Evolutionary conservation across 2,113 vertebrate genomes (phyloP).

Genomic region (Ptyas mucosa): DNA sequence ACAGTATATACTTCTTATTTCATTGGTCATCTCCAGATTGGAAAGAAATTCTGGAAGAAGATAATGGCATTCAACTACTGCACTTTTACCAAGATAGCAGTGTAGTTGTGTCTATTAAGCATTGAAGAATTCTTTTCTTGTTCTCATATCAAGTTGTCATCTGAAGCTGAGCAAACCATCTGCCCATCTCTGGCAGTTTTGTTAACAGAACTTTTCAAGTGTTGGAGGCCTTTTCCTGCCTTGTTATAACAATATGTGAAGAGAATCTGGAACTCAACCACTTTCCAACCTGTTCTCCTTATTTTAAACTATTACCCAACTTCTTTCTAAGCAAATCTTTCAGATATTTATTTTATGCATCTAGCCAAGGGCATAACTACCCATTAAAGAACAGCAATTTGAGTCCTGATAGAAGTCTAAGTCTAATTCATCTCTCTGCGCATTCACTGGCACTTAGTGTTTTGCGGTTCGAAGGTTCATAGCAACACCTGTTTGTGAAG

Average conservation of each 20-base stretch:
- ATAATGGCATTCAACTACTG: not conserved
- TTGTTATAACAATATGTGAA: not conserved
- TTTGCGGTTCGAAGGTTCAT: slow-evolving; percentile 28
- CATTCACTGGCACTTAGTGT: slow-evolving; percentile 35
- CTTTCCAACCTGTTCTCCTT: not conserved
- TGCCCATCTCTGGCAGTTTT: too few species aligned
- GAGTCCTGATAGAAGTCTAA: slow-evolving; percentile 29
- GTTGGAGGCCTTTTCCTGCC: not conserved
- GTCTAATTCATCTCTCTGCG: not conserved
- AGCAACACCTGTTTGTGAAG: slow-evolving; percentile 71
- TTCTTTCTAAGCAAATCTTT: not conserved
- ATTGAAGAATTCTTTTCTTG: not conserved
- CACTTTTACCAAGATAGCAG: not conserved
- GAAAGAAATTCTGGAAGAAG: not conserved
- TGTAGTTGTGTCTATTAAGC: not conserved
- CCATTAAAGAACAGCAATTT: slow-evolving; percentile 6
- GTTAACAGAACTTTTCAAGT: not conserved
- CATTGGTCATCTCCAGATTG: not conserved
- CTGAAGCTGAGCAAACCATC: not conserved
- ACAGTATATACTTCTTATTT: not conserved
- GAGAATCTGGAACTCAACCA: not conserved
- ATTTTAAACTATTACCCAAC: not conserved
- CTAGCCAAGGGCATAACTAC: not conserved
- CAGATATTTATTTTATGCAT: not conserved
- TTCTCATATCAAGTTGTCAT: not conserved